These are phyloP conservation scores for Drosophila greeni DNA, from an alignment of 2,888 invertebrate genomes.

Conservation along the genomic window DNA sequence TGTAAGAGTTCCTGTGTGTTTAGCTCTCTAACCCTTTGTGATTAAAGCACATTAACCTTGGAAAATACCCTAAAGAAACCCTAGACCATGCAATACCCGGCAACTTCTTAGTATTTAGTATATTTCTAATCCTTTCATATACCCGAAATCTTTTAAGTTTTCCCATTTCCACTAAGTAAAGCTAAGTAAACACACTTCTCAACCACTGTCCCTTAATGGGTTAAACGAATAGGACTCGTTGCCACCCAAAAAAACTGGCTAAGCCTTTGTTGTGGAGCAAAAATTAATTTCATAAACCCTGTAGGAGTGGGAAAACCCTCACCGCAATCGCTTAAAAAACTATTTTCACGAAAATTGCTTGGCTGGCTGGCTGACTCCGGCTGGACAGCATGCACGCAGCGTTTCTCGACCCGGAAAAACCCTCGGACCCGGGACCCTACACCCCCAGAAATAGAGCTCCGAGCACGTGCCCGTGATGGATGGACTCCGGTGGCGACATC, in stretches of 20 bases:
- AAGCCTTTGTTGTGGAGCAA: conserved; percentile 5
- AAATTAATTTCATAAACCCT: conserved; percentile 27
- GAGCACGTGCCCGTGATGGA: conserved; percentile 65
- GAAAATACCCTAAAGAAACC: background rate
- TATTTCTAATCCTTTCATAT: background rate
- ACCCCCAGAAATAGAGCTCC: background rate
- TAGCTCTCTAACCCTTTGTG: no score
- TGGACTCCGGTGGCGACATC: conserved; percentile 52
- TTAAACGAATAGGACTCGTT: background rate
- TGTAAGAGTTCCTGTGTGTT: no score
- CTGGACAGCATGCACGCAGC: background rate
- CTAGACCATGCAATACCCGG: background rate
- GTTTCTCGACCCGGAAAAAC: background rate
- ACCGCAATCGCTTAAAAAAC: conserved; percentile 62
- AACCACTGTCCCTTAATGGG: conserved; percentile 4
- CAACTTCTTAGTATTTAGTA: no score
- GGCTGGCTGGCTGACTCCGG: conserved; percentile 9
- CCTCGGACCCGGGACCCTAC: background rate
- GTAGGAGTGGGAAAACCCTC: background rate
- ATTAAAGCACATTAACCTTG: background rate
- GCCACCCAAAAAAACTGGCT: background rate
- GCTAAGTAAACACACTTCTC: background rate
- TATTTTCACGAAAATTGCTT: conserved; percentile 63
- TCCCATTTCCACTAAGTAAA: background rate
- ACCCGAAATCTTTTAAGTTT: background rate